A percentile compares a stretch with the other conserved stretches of the same genome.
These are phyloP conservation scores for Drosophila subobscura DNA, from an alignment of 1,140 invertebrate species.

Conservation along the genomic window DNA sequence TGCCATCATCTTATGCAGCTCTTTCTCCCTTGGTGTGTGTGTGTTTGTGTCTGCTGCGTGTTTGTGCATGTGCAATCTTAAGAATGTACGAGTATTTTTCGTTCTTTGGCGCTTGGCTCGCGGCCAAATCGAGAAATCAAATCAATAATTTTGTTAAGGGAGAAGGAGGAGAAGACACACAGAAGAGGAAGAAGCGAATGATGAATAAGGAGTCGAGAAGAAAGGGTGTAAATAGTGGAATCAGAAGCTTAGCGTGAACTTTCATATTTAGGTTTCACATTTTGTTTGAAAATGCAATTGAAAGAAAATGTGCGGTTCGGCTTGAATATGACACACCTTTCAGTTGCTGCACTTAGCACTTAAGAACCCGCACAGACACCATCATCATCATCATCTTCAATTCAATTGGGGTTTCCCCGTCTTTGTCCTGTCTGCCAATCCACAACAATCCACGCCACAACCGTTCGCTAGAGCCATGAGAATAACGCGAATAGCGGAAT, in stretches of 20 bases:
- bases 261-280: no score
- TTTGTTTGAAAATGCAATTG: no score
- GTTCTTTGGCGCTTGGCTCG: slow-evolving; percentile 58
- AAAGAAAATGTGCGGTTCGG: slow-evolving; percentile 8
- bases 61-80: slow-evolving; percentile 47
- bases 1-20: slow-evolving; percentile 37
- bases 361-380: slow-evolving; percentile 25
- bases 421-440: slow-evolving; percentile 67
- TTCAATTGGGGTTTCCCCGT: slow-evolving; percentile 64
- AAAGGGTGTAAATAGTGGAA: no score
- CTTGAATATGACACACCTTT: not conserved
- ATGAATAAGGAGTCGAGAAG: no score
- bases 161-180: slow-evolving; percentile 13
- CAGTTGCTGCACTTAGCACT: not conserved
- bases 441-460: slow-evolving; percentile 36
- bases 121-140: slow-evolving; percentile 63
- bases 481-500: slow-evolving; percentile 51
- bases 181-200: not conserved
- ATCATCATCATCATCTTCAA: slow-evolving; percentile 24
- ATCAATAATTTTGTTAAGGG: slow-evolving; percentile 67
- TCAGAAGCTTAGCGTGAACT: no score
- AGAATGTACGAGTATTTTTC: slow-evolving; percentile 51
- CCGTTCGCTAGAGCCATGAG: not conserved
- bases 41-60: slow-evolving; percentile 8
- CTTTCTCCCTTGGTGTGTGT: slow-evolving; percentile 5